These are phyloP conservation scores for Macroteleia sp. DNA, from an alignment of 2,888 invertebrate genomes.

Conservation along the genomic window DNA sequence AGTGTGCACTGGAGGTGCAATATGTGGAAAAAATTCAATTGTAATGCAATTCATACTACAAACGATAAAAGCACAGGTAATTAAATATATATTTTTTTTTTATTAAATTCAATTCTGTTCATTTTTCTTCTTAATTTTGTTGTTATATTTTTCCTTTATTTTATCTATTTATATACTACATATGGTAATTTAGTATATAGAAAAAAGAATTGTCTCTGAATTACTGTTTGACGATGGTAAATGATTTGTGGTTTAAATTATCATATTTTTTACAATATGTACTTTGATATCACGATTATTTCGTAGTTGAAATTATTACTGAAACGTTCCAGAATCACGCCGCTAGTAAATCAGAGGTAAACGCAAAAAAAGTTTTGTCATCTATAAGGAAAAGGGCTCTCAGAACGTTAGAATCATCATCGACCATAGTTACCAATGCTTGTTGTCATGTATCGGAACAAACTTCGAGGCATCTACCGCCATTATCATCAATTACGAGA, in stretches of 20 bases:
- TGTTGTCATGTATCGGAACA: neutral
- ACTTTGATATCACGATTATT: neutral
- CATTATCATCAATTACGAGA: neutral
- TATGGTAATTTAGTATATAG: neutral
- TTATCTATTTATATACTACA: neutral
- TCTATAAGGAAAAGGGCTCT: neutral
- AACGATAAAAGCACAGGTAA: neutral
- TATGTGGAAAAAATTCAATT: neutral
- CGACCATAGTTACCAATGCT: conserved; percentile 3
- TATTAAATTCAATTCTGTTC: too few relatives aligned
- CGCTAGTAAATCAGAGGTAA: neutral
- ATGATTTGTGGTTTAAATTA: too few relatives aligned
- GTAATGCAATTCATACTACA: neutral
- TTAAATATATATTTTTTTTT: neutral
- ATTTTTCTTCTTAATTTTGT: neutral
- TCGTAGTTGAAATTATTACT: neutral
- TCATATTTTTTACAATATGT: neutral
- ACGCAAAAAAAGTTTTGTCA: conserved; percentile 4
- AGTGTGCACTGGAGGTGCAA: neutral
- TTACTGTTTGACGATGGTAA: too few relatives aligned
- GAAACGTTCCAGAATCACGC: neutral
- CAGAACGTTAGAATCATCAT: neutral
- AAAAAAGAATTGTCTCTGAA: too few relatives aligned
- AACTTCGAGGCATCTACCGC: neutral
- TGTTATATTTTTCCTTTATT: neutral